Evolutionary conservation across 2,888 invertebrate species (phyloP).

Genomic region (Ophion ellenae): DNA sequence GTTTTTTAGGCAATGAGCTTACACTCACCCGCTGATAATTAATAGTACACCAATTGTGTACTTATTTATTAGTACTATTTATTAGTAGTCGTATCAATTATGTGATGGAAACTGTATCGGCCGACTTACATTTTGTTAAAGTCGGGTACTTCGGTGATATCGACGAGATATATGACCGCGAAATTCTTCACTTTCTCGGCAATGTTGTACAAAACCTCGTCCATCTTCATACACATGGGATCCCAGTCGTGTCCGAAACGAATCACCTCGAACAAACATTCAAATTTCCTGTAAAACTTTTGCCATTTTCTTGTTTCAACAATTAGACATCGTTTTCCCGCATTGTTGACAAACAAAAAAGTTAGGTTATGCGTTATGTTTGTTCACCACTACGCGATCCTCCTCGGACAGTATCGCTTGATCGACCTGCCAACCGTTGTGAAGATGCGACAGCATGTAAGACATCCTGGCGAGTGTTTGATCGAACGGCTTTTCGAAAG

Average conservation of each 20-base stretch:
- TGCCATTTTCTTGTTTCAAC: neutral
- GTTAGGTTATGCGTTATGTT: constrained; percentile 76
- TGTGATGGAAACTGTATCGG: neutral
- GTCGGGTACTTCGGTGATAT: constrained; percentile 98
- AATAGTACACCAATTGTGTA: no score
- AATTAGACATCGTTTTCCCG: constrained; percentile 7
- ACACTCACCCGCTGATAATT: no score
- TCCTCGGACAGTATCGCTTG: constrained; percentile 99
- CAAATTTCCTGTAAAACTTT: neutral
- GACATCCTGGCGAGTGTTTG: constrained; percentile 89
- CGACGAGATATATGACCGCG: constrained; percentile 98
- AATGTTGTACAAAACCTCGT: constrained; percentile 97
- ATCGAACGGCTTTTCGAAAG: constrained; percentile 1
- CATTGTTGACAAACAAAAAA: constrained; percentile 33
- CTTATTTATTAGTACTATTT: no score
- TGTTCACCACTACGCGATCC: constrained; percentile 96
- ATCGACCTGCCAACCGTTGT: constrained; percentile 99
- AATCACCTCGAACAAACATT: constrained; percentile 88
- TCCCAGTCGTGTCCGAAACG: constrained; percentile 99
- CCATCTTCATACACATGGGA: constrained; percentile 99
- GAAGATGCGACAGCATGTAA: constrained; percentile 99
- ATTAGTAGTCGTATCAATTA: neutral
- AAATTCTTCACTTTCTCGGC: constrained; percentile 99
- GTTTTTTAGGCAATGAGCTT: no score
- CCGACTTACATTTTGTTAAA: constrained; percentile 98